Evolutionary conservation across 2,888 invertebrate species (phyloP).

Genomic region (Masnerella sp.): DNA sequence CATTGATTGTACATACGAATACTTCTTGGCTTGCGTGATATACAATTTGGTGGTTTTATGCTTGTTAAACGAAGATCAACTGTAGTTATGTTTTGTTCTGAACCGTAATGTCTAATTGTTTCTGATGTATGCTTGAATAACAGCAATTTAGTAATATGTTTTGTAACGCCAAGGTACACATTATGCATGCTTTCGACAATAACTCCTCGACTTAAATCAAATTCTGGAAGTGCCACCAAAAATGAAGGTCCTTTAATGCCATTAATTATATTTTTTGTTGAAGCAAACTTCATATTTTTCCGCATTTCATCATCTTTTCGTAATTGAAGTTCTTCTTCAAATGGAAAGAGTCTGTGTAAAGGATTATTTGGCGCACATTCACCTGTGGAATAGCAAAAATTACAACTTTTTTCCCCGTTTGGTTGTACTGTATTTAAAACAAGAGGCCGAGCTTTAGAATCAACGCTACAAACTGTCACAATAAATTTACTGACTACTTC

Average conservation of each 20-base stretch:
- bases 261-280: background rate
- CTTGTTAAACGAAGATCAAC: background rate
- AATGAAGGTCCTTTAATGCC: slow-evolving; percentile 14
- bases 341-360: background rate
- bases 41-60: background rate
- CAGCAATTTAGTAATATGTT: slow-evolving; percentile 1
- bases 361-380: background rate
- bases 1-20: background rate
- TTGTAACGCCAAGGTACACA: background rate
- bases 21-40: slow-evolving; percentile 12
- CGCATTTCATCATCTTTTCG: background rate
- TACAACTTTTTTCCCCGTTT: background rate
- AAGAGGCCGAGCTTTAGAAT: background rate
- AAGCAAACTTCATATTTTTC: slow-evolving; percentile 2
- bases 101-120: background rate
- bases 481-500: slow-evolving; percentile 2
- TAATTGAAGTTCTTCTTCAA: background rate
- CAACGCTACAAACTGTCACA: background rate
- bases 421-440: slow-evolving; percentile 4
- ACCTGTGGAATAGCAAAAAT: background rate
- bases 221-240: background rate
- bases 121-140: background rate
- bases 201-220: background rate
- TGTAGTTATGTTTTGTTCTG: background rate
- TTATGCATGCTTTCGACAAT: slow-evolving; percentile 9